These are phyloP conservation scores for Riparia riparia DNA, from an alignment of 2,113 vertebrate species.

Conservation along the genomic window DNA sequence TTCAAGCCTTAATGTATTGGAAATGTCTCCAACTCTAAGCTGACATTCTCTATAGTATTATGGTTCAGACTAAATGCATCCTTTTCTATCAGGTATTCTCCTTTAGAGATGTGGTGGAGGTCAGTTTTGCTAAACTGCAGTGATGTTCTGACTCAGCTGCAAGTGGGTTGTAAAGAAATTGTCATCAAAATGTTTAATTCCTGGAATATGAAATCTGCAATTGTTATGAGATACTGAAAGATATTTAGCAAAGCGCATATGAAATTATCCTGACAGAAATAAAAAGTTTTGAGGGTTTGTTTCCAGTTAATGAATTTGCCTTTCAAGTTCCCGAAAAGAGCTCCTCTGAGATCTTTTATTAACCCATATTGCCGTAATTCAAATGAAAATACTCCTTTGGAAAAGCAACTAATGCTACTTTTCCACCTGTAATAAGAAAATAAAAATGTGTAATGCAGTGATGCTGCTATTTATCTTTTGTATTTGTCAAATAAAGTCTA, in stretches of 20 bases:
- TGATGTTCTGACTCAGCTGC: background rate
- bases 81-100: background rate
- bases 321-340: background rate
- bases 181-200: background rate
- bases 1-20: background rate
- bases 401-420: background rate
- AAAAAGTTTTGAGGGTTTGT: background rate
- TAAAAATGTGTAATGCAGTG: background rate
- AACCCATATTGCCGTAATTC: background rate
- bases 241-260: background rate
- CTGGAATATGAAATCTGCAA: background rate
- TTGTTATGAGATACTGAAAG: background rate
- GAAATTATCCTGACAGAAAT: background rate
- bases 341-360: slow-evolving; percentile 9
- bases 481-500: background rate
- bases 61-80: background rate
- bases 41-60: background rate
- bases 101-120: background rate
- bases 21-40: background rate
- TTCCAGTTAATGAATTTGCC: slow-evolving; percentile 6
- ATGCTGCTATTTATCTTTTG: slow-evolving; percentile 23
- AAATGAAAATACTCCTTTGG: slow-evolving; percentile 12
- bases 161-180: background rate
- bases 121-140: background rate
- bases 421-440: background rate